A percentile compares a stretch with the other conserved stretches of the same genome.
phyloP scores from a whole-genome alignment of 2,113 vertebrate species.

The Sclerurus mexicanus region DNA sequence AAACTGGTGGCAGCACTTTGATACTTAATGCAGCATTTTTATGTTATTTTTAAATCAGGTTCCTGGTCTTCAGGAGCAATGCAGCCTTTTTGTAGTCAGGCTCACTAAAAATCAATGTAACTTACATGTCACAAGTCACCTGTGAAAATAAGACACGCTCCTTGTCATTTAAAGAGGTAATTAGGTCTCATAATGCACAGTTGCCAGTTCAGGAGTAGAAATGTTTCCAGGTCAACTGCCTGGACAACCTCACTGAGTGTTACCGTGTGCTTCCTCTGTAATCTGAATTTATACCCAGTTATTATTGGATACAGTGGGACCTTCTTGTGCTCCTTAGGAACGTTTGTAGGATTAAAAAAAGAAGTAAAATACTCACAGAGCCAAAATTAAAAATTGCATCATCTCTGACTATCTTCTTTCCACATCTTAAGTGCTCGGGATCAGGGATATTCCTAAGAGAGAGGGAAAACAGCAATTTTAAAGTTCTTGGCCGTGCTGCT shows the following conservation, averaged over 20 bases:
- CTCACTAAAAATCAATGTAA: not conserved
- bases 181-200: not conserved
- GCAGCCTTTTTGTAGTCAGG: not conserved
- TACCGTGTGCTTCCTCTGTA: not conserved
- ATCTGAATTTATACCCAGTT: not conserved
- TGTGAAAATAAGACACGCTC: not conserved
- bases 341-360: not conserved
- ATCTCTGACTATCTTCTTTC: constrained; percentile 27
- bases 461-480: constrained; percentile 16
- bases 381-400: constrained; percentile 32
- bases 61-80: not conserved
- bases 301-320: not conserved
- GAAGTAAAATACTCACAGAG: not conserved
- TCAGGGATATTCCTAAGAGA: constrained; percentile 3
- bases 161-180: not conserved
- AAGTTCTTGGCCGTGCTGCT: not conserved
- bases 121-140: not conserved
- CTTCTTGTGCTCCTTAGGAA: not conserved
- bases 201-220: not conserved
- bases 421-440: constrained; percentile 14
- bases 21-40: not conserved
- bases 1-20: not conserved
- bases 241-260: not conserved
- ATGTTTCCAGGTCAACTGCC: not conserved
- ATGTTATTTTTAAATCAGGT: not conserved